Evolutionary conservation across 1,140 invertebrate species (phyloP).

Genomic region (Drosophila takahashii): DNA sequence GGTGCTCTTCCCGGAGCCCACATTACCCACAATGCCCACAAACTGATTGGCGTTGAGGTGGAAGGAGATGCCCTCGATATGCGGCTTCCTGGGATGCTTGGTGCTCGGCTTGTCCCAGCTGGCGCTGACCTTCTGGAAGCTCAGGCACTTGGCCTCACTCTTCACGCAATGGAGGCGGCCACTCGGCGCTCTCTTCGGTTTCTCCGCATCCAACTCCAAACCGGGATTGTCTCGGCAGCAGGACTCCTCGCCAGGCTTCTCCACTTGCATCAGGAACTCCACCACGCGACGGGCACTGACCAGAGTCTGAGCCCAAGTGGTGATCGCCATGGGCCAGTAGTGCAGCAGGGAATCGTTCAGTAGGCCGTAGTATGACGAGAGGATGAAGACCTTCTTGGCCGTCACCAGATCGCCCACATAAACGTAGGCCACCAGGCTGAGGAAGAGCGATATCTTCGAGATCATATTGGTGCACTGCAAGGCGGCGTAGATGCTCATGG

Average conservation of each 20-base stretch:
- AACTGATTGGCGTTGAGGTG: constrained; percentile 86
- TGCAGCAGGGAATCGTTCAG: constrained; percentile 86
- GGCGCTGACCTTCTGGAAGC: constrained; percentile 75
- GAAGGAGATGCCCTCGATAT: constrained; percentile 85
- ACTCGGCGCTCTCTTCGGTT: constrained; percentile 1
- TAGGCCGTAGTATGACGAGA: constrained; percentile 85
- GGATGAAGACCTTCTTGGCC: constrained; percentile 86
- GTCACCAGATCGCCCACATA: constrained; percentile 86
- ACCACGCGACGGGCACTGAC: constrained; percentile 90
- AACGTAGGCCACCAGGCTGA: constrained; percentile 87
- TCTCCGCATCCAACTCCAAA: constrained; percentile 29
- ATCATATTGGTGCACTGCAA: constrained; percentile 85
- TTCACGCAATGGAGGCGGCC: constrained; percentile 55
- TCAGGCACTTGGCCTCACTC: constrained; percentile 75
- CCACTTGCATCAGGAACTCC: constrained; percentile 85
- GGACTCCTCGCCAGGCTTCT: constrained; percentile 39
- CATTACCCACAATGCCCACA: constrained; percentile 89
- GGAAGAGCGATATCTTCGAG: constrained; percentile 88
- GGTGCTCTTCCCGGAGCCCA: constrained; percentile 92
- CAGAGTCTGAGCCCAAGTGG: constrained; percentile 86
- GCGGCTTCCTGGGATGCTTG: constrained; percentile 61
- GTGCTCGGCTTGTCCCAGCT: constrained; percentile 82
- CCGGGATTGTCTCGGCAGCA: constrained; percentile 54
- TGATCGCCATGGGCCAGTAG: constrained; percentile 89
- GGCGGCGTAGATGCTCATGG: constrained; percentile 84